Percentiles rank a stretch among this genome's conserved stretches.
phyloP scores from a whole-genome alignment of 1,140 invertebrate species.

The Ostrea edulis region DNA sequence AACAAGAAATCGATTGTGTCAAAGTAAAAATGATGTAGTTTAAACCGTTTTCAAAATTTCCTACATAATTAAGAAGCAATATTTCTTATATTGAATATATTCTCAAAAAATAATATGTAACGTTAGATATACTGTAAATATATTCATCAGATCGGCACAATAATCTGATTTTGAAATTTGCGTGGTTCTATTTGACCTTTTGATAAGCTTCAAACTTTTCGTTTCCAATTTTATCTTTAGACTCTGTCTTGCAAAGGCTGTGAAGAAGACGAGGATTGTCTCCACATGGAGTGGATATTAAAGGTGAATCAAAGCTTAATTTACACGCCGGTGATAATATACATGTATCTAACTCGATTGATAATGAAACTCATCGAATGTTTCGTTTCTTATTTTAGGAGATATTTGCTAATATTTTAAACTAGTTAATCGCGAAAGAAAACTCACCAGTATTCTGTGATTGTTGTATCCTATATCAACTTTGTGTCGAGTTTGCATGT shows the following conservation, averaged over 20 bases:
- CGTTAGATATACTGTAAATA: background rate
- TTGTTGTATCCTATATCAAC: too few species aligned
- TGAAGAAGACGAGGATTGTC: background rate
- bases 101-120: background rate
- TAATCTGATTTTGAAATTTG: background rate
- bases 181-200: background rate
- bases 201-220: too few species aligned
- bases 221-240: background rate
- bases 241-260: background rate
- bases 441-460: too few species aligned
- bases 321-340: background rate
- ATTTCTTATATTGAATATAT: background rate
- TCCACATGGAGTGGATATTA: conserved; percentile 16
- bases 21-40: background rate
- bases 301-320: background rate
- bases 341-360: too few species aligned
- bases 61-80: too few species aligned
- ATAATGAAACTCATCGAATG: too few species aligned
- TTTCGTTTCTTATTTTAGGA: too few species aligned
- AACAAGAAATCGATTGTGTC: too few species aligned
- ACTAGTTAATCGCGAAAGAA: too few species aligned
- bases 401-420: too few species aligned
- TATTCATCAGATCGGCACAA: too few species aligned
- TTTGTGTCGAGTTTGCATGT: too few species aligned
- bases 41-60: background rate